phyloP scores from a whole-genome alignment of 2,888 invertebrate species.

The Lasioglossum morio region DNA sequence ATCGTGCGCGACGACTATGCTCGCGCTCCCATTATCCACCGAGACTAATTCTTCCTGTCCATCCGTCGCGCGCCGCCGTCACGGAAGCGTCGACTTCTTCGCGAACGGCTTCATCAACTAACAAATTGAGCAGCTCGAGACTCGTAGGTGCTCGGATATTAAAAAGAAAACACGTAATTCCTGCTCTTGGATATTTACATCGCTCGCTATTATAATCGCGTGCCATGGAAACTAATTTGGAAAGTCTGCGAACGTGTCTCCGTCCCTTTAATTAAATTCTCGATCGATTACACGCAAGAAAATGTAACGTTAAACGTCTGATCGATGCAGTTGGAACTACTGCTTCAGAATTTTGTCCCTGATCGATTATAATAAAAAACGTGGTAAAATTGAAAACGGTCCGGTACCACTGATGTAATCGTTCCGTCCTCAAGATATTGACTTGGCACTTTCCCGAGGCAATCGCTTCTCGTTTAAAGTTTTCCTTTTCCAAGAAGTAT shows the following conservation, averaged over 20 bases:
- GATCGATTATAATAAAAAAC: background rate
- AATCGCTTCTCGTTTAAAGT: background rate
- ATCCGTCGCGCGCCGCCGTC: background rate
- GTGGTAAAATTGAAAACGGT: background rate
- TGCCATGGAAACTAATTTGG: background rate
- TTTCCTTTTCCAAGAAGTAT: background rate
- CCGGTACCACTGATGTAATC: no score
- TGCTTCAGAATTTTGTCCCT: background rate
- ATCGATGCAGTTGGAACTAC: background rate
- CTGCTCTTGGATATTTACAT: background rate
- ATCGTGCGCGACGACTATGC: background rate
- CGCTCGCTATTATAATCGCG: background rate
- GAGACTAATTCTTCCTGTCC: background rate
- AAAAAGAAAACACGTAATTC: background rate
- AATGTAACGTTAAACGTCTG: background rate
- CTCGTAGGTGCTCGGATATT: background rate
- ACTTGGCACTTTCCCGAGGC: background rate
- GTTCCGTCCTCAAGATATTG: no score
- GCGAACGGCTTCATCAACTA: background rate
- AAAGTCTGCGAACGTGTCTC: background rate
- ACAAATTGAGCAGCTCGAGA: background rate
- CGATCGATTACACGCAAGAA: background rate
- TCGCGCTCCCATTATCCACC: background rate
- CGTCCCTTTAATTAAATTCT: background rate
- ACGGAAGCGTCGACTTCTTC: background rate